phyloP scores from a whole-genome alignment of 2,888 invertebrate species.

The Agrochola lychnidis region DNA sequence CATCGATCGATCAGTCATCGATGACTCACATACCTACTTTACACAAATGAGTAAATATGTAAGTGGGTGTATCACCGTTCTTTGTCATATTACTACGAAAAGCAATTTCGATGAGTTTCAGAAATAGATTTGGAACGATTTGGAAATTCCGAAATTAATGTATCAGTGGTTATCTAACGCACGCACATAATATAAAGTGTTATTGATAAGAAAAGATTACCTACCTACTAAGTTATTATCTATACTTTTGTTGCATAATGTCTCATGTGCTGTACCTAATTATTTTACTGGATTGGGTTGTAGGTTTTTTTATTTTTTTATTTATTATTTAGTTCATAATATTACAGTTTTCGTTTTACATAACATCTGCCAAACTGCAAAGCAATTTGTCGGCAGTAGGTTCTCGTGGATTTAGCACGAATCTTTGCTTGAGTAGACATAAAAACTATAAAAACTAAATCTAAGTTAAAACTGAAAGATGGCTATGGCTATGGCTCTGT shows the following conservation, averaged over 20 bases:
- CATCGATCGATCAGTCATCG: not conserved
- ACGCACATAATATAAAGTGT: not conserved
- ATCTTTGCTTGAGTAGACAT: no score
- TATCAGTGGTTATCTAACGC: conserved; percentile 6
- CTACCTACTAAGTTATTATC: not conserved
- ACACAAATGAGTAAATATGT: not conserved
- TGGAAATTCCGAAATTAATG: conserved; percentile 5
- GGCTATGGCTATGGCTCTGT: no score
- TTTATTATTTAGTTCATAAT: no score
- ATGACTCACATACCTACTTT: conserved; percentile 7
- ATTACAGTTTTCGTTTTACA: no score
- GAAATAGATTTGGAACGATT: conserved; percentile 17
- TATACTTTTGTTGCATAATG: not conserved
- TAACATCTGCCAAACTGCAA: no score
- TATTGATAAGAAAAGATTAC: conserved; percentile 13
- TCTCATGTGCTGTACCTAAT: no score
- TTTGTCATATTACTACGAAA: conserved; percentile 4
- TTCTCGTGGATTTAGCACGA: no score
- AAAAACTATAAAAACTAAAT: no score
- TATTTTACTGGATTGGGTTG: no score
- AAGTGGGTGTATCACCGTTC: not conserved
- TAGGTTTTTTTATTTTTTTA: no score
- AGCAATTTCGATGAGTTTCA: conserved; percentile 6
- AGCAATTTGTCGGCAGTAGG: no score
- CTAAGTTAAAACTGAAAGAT: no score